Evolutionary conservation across 2,888 invertebrate species (phyloP).

Genomic region (Lamellibrachia satsuma): DNA sequence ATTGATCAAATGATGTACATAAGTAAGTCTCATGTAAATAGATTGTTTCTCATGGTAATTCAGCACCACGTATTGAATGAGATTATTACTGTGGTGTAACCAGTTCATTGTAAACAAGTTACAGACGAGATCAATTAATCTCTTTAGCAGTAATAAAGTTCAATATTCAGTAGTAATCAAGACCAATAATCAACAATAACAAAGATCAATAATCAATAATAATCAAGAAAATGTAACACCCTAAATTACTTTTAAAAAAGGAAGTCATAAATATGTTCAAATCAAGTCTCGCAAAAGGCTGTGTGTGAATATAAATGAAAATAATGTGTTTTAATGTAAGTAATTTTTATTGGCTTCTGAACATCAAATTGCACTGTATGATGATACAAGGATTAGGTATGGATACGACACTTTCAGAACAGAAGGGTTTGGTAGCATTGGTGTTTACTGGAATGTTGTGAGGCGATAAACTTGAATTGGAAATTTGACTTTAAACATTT

Average conservation of each 20-base stretch:
- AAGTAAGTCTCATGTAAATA: slow-evolving; percentile 10
- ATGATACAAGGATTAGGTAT: not conserved
- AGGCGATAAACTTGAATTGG: not conserved
- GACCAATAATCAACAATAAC: too few species aligned
- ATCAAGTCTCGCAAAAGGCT: not conserved
- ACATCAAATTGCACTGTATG: not conserved
- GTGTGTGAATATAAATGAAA: not conserved
- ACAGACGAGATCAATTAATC: not conserved
- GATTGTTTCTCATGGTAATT: not conserved
- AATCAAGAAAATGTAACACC: not conserved
- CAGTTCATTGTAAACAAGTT: not conserved
- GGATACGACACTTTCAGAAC: not conserved
- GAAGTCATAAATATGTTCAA: not conserved
- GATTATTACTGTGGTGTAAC: not conserved
- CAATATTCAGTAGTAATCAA: too few species aligned
- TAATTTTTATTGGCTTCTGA: not conserved
- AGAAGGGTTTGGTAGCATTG: not conserved
- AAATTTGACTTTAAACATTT: not conserved
- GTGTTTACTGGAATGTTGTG: not conserved
- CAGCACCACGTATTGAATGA: not conserved
- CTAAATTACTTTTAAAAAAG: not conserved
- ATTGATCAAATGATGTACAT: not conserved
- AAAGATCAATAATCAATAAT: too few species aligned
- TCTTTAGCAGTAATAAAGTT: too few species aligned
- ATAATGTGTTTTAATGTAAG: not conserved